Conservation (phyloP, 2,113 vertebrate species). For the Ciconia boyciana region DNA sequence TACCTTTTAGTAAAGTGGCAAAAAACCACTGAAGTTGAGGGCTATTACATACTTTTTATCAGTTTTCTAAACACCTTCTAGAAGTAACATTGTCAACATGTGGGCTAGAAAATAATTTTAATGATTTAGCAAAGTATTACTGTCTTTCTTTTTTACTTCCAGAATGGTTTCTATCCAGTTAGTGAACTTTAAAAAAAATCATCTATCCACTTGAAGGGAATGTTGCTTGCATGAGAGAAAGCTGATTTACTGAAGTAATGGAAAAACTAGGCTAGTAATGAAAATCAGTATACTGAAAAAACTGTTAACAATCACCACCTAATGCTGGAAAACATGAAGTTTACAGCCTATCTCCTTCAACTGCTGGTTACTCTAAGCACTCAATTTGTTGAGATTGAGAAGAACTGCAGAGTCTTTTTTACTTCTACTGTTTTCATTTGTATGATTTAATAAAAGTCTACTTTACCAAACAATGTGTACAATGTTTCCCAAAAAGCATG, state of each 20-base stretch:
- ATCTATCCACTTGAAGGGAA: not conserved
- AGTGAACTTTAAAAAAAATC: not conserved
- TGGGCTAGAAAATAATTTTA: not conserved
- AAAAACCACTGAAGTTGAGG: not conserved
- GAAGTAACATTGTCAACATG: not conserved
- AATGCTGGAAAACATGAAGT: not conserved
- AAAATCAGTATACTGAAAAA: not conserved
- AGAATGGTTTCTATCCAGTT: not conserved
- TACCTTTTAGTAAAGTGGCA: not conserved
- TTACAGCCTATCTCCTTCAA: not conserved
- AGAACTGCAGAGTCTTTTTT: not conserved
- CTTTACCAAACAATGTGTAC: not conserved
- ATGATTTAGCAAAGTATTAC: not conserved
- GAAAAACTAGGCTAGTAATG: not conserved
- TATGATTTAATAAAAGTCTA: not conserved
- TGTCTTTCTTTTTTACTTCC: not conserved
- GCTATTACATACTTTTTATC: not conserved
- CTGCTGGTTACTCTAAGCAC: not conserved
- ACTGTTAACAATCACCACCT: not conserved
- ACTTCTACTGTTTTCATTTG: not conserved
- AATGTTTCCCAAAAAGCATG: not conserved
- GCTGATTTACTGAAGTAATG: not conserved
- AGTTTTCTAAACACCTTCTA: not conserved
- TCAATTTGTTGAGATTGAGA: not conserved
- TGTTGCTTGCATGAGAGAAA: not conserved